Conservation (phyloP, 2,888 invertebrate species). For the Plagiodera versicolora region DNA sequence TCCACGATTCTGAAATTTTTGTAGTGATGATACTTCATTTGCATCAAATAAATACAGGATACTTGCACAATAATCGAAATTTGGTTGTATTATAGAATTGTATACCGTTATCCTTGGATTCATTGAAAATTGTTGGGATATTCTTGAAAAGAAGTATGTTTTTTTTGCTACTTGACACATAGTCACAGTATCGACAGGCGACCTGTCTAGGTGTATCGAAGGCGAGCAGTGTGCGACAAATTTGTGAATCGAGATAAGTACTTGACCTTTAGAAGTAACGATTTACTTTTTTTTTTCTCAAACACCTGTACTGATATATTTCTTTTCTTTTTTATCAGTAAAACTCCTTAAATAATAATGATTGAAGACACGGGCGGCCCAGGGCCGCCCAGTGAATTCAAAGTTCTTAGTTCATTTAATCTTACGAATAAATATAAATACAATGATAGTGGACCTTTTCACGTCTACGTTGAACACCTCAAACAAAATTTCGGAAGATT, state of each 20-base stretch:
- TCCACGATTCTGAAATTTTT: slow-evolving; percentile 3
- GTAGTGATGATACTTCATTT: neutral
- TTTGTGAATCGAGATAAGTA: neutral
- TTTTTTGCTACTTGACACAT: neutral
- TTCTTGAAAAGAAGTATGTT: neutral
- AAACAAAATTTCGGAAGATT: slow-evolving; percentile 2
- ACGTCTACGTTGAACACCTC: neutral
- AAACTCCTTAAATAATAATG: neutral
- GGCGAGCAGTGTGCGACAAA: neutral
- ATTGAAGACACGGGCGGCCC: neutral
- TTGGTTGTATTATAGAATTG: neutral
- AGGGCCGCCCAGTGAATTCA: neutral
- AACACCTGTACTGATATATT: neutral
- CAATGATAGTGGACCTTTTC: neutral
- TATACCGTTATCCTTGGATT: neutral
- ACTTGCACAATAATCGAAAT: neutral
- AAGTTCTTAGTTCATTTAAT: slow-evolving; percentile 2
- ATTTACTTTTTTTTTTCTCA: neutral
- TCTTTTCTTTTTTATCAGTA: neutral
- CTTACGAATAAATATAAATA: neutral
- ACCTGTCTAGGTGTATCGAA: neutral
- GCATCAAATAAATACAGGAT: neutral
- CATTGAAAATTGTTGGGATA: neutral
- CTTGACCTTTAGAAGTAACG: neutral
- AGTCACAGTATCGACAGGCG: neutral